Evolutionary conservation across 64 coral and sea anemone species (phyloP), one percentile per base, ranked within the genome.

Genomic region (Porites australiensis): DNA sequence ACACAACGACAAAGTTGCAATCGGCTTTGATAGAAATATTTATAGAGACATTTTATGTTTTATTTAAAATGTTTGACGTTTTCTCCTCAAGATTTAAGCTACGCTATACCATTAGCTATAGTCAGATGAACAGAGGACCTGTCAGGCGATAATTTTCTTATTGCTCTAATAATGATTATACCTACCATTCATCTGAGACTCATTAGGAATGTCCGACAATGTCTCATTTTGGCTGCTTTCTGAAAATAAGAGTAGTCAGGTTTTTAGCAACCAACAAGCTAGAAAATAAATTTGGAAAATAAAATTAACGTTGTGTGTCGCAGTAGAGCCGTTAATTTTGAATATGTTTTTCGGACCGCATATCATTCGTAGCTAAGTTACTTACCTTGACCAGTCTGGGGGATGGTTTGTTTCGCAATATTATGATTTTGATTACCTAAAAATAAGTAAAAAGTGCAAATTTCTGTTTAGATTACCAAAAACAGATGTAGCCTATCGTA

Each of bases 391-490:
- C 57, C 57, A 13, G 37, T 82, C 60, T 63, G 23, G 22, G 81
- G 81, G 19, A 84, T 84, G 9, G 81, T 68, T 68, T 84, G 44
- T 20, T 84, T 84, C 1, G 81, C 48, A 10, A 84, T 68, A 22
- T 65, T 63, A 11, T 67, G 62, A 45, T 18, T 63, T 13, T 68
- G 61, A 16, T n/a, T 13, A 23, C 18, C 61, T 84, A 61, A 1
- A n/a, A 65, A 50, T 65, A 80, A 18, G 12, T 19, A 47, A 59
- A 44, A 64, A 37, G 3, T 7, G 21, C 2, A 47, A 19, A 64
- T 37, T 37, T 37, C 27, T 37, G 27, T 37, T 37, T 37, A 37
- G 27, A 37, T 0, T 37, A 37, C 27, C 27, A 37, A 37, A 37
- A 37, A 37, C 27, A 37, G 27, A 37, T 37, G 27, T 37, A 37